phyloP scores from a whole-genome alignment of 2,113 vertebrate species.

The Otis tarda region DNA sequence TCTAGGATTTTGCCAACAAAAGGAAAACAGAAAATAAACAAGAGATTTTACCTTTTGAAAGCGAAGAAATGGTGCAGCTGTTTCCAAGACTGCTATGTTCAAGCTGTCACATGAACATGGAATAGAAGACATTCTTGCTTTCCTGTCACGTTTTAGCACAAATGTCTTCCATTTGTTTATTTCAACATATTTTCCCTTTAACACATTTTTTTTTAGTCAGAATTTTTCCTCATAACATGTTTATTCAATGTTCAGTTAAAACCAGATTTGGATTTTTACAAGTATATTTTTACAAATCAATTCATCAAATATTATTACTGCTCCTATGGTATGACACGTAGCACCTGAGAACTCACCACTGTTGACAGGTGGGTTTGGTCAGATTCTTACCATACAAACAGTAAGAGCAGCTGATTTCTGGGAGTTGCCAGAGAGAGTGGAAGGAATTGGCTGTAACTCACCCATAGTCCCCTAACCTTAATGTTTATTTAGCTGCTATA shows the following conservation, averaged over 20 bases:
- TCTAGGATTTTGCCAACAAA: constrained; percentile 27
- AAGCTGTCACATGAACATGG: neutral
- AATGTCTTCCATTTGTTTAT: constrained; percentile 36
- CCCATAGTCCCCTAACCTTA: neutral
- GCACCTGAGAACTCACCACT: neutral
- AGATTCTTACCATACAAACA: neutral
- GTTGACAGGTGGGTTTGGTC: neutral
- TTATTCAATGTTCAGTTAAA: neutral
- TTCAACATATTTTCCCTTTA: neutral
- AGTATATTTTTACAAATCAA: neutral
- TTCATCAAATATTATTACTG: neutral
- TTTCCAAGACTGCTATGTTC: neutral
- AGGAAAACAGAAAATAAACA: constrained; percentile 24
- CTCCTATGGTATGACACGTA: neutral
- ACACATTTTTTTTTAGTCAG: neutral
- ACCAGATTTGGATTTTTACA: neutral
- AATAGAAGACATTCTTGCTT: neutral
- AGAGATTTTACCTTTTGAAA: neutral
- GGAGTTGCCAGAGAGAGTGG: neutral
- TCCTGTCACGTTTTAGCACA: constrained; percentile 4
- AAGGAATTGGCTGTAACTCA: neutral
- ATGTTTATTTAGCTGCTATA: neutral
- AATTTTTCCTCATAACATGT: neutral
- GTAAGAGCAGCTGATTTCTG: neutral
- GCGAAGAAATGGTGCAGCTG: constrained; percentile 4